These are phyloP conservation scores for Drosophila greeni DNA, from an alignment of 2,888 invertebrate species.

Conservation along the genomic window DNA sequence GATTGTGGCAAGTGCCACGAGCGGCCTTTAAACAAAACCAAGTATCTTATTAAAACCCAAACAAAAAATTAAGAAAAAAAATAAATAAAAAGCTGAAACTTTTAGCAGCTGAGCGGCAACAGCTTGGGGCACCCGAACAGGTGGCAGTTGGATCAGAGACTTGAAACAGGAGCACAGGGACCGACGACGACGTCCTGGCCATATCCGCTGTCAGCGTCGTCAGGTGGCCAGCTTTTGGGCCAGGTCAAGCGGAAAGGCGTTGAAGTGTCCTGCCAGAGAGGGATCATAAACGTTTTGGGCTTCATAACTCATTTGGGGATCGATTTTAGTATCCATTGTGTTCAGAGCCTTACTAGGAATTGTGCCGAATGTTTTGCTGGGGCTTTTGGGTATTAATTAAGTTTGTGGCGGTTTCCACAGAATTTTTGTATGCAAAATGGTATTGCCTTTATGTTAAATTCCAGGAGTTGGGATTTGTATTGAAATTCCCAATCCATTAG, in stretches of 20 bases:
- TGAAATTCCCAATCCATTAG: background rate
- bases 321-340: background rate
- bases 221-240: slow-evolving; percentile 32
- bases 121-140: slow-evolving; percentile 61
- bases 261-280: slow-evolving; percentile 13
- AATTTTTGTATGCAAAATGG: background rate
- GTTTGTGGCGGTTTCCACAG: background rate
- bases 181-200: slow-evolving; percentile 42
- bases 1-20: slow-evolving; percentile 68
- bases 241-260: slow-evolving; percentile 52
- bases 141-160: slow-evolving; percentile 42
- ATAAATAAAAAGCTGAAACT: slow-evolving; percentile 33
- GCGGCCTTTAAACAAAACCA: slow-evolving; percentile 35
- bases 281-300: slow-evolving; percentile 30
- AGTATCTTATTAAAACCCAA: slow-evolving; percentile 34
- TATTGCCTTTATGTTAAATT: background rate
- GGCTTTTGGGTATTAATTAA: slow-evolving; percentile 3
- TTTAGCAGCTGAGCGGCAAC: slow-evolving; percentile 58
- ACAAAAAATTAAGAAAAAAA: slow-evolving; percentile 1
- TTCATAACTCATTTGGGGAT: slow-evolving; percentile 42
- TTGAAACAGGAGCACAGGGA: slow-evolving; percentile 22
- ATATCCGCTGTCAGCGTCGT: slow-evolving; percentile 54
- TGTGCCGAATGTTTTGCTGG: background rate
- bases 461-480: background rate
- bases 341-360: background rate